Base-by-base conservation (phyloP, 2,797 vertebrate species). In the Tiaroga cobitis region DNA sequence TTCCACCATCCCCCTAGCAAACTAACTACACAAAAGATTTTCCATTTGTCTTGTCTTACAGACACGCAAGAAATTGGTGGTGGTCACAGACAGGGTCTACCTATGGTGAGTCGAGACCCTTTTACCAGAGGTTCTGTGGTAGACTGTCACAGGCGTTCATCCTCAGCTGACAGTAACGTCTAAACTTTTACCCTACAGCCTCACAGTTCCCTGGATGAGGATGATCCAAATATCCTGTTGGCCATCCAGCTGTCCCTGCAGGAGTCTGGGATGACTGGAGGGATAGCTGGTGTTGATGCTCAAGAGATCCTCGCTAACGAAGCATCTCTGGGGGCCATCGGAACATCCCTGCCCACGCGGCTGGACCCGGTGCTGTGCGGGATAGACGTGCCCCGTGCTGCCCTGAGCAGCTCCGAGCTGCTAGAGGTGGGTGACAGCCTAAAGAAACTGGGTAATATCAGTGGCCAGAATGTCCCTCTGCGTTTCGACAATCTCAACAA, bases 181-280 rank as follows among this genome's bases (percentile, higher is more conserved):
- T 41, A 83, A 41, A 68, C n/a, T 80, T 75, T 51, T 80, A 39
- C 91, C 79, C 6, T 91, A 97, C 97, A 97, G 96, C 92, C 94
- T 97, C 76, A 81, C 51, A 97, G 97, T 90, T 99, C 97, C 86
- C 91, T 99, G 92, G 98, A 99, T 89, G 98, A 99, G 83, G 98
- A 99, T 26, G 98, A 99, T 90, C 97, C 98, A 49, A 99, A 99
- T 94, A 98, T 99, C 90, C 95, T 99, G n/a, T 93, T 99, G 88
- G 98, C 98, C 89, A 99, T 99, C 90, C 98, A 99, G 93, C 94
- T 99, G 82, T 99, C 98, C 32, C 94, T 99, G 88, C 98, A 99
- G 92, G 98, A 99, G 89, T 97, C 97, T 3, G 96, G 96, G 49
- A 94, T 98, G 90, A 91, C 93, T 18, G 91, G 94, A 18, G 94